A percentile compares a stretch with the other conserved stretches of the same genome.
phyloP scores from a whole-genome alignment of 2,113 vertebrate genomes.

The Seriola dumerili region DNA sequence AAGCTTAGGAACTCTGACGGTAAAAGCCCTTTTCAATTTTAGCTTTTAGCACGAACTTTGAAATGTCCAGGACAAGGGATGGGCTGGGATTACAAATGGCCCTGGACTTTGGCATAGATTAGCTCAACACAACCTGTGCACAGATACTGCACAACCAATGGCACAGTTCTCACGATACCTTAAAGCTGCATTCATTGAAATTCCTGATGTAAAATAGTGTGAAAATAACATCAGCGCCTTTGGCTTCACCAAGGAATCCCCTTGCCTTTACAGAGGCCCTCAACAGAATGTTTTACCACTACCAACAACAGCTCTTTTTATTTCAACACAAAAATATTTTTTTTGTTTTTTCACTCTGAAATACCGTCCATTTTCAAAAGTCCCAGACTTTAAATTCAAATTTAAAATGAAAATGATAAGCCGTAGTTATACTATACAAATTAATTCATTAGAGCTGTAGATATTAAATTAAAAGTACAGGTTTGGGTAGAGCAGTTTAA shows the following conservation, averaged over 20 bases:
- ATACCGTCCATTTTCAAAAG: neutral
- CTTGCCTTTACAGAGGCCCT: slow-evolving; percentile 7
- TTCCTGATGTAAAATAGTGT: slow-evolving; percentile 41
- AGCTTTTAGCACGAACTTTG: slow-evolving; percentile 13
- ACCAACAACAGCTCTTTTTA: neutral
- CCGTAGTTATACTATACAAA: neutral
- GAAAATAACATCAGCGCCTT: slow-evolving; percentile 37
- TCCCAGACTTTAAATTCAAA: neutral
- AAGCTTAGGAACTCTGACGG: neutral
- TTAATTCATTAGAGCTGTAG: neutral
- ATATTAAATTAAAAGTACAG: neutral
- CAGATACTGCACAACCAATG: slow-evolving; percentile 6
- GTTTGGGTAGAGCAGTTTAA: neutral
- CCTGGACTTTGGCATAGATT: slow-evolving; percentile 26
- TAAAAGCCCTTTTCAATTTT: slow-evolving; percentile 15
- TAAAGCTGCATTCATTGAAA: slow-evolving; percentile 33
- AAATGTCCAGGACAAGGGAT: slow-evolving; percentile 7
- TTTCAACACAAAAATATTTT: no score
- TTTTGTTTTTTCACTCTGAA: neutral
- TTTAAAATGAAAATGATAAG: neutral
- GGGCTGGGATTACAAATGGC: slow-evolving; percentile 26
- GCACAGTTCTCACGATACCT: slow-evolving; percentile 43
- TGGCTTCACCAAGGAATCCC: slow-evolving; percentile 30
- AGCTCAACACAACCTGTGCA: slow-evolving; percentile 6
- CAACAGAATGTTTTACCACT: slow-evolving; percentile 14